phyloP scores from a whole-genome alignment of 1,140 invertebrate species.

The Polypedilum pembai region DNA sequence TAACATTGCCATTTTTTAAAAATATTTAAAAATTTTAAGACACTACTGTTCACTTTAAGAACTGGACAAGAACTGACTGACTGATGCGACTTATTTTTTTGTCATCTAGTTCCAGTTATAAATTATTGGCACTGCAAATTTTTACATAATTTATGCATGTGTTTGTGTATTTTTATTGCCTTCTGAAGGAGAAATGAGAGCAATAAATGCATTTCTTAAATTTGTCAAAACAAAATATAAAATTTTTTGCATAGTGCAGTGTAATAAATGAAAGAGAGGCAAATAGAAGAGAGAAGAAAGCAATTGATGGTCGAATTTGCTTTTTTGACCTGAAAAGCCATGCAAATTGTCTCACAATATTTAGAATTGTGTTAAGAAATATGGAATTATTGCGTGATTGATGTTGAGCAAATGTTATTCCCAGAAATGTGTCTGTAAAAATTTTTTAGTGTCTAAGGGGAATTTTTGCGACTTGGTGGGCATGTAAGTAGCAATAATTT shows the following conservation, averaged over 20 bases:
- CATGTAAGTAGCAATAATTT: neutral
- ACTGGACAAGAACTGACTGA: constrained; percentile 3
- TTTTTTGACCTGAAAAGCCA: neutral
- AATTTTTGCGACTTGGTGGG: neutral
- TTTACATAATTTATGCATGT: constrained; percentile 9
- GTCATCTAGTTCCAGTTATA: neutral
- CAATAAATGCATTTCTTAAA: neutral
- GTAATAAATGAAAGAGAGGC: neutral
- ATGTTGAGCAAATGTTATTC: constrained; percentile 11
- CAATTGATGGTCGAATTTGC: constrained; percentile 3
- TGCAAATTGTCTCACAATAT: neutral
- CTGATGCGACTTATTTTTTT: neutral
- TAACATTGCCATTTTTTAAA: constrained; percentile 1
- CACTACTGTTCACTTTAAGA: neutral
- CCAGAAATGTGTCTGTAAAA: neutral
- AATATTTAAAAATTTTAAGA: neutral
- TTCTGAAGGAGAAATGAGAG: constrained; percentile 1
- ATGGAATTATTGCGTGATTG: constrained; percentile 12
- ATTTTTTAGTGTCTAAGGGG: neutral
- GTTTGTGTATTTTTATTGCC: neutral
- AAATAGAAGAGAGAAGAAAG: neutral
- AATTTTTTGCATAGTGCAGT: neutral
- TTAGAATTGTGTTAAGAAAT: neutral
- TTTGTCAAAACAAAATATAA: neutral
- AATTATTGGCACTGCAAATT: constrained; percentile 2